Percentiles rank a stretch among this genome's conserved stretches.
Evolutionary conservation across 2,888 invertebrate species (phyloP).

Genomic region (Euplexia lucipara): DNA sequence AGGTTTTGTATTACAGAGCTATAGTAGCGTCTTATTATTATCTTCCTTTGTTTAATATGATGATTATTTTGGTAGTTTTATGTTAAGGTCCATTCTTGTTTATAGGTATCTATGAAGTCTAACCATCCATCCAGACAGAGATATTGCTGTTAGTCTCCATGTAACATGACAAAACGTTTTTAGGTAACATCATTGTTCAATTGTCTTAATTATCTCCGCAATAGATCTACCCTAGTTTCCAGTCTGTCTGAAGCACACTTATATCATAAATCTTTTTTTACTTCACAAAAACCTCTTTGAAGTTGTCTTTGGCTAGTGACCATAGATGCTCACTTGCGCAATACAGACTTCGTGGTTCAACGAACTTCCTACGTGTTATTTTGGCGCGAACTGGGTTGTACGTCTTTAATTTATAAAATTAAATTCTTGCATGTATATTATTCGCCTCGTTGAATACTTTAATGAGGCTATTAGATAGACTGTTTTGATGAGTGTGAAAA

Average conservation of each 20-base stretch:
- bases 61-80: not conserved
- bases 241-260: slow-evolving; percentile 18
- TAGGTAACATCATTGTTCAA: slow-evolving; percentile 30
- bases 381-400: slow-evolving; percentile 36
- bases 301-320: slow-evolving; percentile 40
- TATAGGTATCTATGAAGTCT: no score
- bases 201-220: slow-evolving; percentile 34
- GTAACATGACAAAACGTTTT: slow-evolving; percentile 17
- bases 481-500: not conserved
- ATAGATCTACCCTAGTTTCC: slow-evolving; percentile 38
- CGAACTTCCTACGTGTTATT: slow-evolving; percentile 58
- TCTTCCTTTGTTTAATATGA: slow-evolving; percentile 1
- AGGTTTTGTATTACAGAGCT: not conserved
- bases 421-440: slow-evolving; percentile 25
- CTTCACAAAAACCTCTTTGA: slow-evolving; percentile 12
- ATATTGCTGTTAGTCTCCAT: not conserved
- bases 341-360: slow-evolving; percentile 57
- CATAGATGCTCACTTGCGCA: slow-evolving; percentile 50
- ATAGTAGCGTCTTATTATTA: not conserved
- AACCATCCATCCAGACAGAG: not conserved
- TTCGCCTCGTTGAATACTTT: slow-evolving; percentile 31
- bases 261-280: slow-evolving; percentile 26
- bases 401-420: slow-evolving; percentile 42
- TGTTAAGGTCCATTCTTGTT: not conserved
- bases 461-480: slow-evolving; percentile 28